Conservation (phyloP, 1,140 invertebrate genomes). For the Nasonia longicornis region DNA sequence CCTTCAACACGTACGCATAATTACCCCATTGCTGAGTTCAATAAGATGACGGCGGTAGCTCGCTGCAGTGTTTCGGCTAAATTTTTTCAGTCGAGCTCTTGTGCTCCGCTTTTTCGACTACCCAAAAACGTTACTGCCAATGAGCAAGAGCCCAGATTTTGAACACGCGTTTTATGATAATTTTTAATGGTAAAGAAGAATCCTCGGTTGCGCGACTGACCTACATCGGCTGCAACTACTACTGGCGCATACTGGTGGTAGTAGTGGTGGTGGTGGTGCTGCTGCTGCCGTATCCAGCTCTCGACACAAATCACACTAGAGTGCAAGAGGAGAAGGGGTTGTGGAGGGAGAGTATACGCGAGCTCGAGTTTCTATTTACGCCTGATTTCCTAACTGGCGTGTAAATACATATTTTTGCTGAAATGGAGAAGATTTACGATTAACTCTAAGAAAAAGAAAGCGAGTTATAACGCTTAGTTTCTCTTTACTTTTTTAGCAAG, state of each 20-base stretch:
- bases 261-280: background rate
- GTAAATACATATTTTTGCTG: conserved; percentile 45
- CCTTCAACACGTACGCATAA: background rate
- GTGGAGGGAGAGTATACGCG: background rate
- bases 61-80: background rate
- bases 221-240: conserved; percentile 22
- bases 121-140: background rate
- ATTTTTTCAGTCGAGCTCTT: background rate
- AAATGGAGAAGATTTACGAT: conserved; percentile 37
- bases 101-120: background rate
- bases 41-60: background rate
- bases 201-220: conserved; percentile 10
- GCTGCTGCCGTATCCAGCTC: conserved; percentile 9
- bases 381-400: conserved; percentile 42
- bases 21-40: background rate
- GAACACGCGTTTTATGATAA: conserved; percentile 33
- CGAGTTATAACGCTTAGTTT: conserved; percentile 26
- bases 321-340: conserved; percentile 6
- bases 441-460: background rate
- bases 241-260: background rate
- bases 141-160: background rate
- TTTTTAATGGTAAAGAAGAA: conserved; percentile 22
- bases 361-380: conserved; percentile 36
- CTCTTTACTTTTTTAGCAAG: background rate
- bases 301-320: conserved; percentile 38